Conservation (phyloP, 2,888 invertebrate genomes). For the Neoitamus cyanurus region DNA sequence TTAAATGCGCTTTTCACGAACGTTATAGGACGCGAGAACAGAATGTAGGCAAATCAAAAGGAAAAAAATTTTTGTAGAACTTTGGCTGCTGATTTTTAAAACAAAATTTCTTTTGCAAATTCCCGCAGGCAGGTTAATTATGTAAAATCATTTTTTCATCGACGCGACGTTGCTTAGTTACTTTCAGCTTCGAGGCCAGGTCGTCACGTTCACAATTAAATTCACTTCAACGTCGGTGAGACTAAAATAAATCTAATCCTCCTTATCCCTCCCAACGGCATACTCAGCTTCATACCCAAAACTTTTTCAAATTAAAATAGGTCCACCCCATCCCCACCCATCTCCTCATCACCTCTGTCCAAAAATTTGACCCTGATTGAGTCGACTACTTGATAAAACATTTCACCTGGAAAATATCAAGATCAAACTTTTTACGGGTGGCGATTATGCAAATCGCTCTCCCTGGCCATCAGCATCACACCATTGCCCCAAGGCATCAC, state of each 20-base stretch:
- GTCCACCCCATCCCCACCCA: background rate
- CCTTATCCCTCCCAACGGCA: background rate
- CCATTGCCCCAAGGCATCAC: background rate
- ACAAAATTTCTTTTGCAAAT: background rate
- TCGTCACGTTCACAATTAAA: background rate
- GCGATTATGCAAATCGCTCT: slow-evolving; percentile 23
- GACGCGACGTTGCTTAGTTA: background rate
- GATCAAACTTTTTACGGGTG: slow-evolving; percentile 23
- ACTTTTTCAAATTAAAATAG: background rate
- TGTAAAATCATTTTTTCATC: too few species aligned
- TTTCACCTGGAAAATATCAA: slow-evolving; percentile 32
- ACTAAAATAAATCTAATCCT: background rate
- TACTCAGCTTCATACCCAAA: background rate
- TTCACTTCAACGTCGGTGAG: background rate
- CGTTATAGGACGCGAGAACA: too few species aligned
- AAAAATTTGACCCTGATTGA: background rate
- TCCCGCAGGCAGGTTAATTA: background rate
- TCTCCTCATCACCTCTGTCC: background rate
- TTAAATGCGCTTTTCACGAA: too few species aligned
- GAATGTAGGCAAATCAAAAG: too few species aligned
- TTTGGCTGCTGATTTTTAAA: background rate
- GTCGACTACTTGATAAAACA: slow-evolving; percentile 22
- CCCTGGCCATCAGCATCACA: background rate
- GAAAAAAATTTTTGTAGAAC: too few species aligned
- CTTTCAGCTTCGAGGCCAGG: background rate